Percentiles rank a stretch among this genome's conserved stretches.
phyloP scores from a whole-genome alignment of 1,140 invertebrate species.

The Rhopalosiphum maidis region DNA sequence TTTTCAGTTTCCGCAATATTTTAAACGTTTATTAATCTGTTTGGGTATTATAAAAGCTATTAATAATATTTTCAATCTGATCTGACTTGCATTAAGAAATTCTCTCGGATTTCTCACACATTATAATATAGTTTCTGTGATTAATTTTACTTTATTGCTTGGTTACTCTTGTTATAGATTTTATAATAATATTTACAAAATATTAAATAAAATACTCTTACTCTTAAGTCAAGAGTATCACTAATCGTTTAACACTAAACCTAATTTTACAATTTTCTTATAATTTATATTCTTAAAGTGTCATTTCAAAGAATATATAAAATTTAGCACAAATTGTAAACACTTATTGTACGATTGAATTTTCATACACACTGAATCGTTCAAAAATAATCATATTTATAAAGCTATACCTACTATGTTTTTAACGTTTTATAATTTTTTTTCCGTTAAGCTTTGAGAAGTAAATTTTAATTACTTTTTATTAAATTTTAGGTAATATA shows the following conservation, averaged over 20 bases:
- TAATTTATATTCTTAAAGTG: background rate
- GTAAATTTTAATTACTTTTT: slow-evolving; percentile 15
- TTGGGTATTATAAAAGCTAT: too few species aligned
- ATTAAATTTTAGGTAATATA: slow-evolving; percentile 3
- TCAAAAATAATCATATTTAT: background rate
- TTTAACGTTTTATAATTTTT: background rate
- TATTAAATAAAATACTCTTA: background rate
- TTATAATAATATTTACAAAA: background rate
- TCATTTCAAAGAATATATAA: background rate
- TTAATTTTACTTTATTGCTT: background rate
- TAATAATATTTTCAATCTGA: background rate
- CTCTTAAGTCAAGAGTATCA: background rate
- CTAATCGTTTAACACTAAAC: background rate
- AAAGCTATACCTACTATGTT: background rate
- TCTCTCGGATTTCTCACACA: background rate
- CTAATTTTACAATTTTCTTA: background rate
- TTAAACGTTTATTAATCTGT: too few species aligned
- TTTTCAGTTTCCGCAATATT: too few species aligned
- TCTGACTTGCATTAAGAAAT: background rate
- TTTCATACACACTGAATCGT: background rate
- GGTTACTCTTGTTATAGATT: background rate
- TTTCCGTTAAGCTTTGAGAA: background rate
- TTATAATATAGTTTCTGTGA: background rate
- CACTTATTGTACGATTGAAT: background rate
- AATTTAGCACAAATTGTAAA: background rate